Base-by-base conservation (phyloP, 2,113 vertebrate species). In the Dicaeum eximium region DNA sequence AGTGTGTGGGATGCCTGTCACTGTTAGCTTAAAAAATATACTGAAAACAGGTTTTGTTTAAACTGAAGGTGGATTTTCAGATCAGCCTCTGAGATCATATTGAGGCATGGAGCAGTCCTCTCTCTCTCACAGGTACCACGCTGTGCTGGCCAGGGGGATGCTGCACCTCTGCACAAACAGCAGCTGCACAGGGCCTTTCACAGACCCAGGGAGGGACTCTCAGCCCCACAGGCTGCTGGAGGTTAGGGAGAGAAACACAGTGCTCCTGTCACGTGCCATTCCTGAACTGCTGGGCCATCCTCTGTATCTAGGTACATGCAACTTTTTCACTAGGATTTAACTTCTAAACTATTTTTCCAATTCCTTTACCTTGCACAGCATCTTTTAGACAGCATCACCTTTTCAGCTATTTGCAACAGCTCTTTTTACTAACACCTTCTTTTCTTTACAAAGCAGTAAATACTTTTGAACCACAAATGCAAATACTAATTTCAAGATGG, bases 121-220 rank as follows among this genome's bases (percentile, higher is more conserved):
- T 62, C 30, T 73, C 42, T 23, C 45, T 31, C 16, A 4, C 40
- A 54, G 25, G 25, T 15, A 25, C 28, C 35, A 10, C 18, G 21
- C 1, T 1, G 1, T 28, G 23, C 57, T 2, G 3, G 21, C 66
- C 0, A 0, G 24, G n/a, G 12, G 27, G 12, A 37, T 33, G 27
- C n/a, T 31, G 35, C 15, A 37, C 2, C 27, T 21, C 3, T 10
- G 27, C 50, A 38, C 61, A 35, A 33, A 15, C 21, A 50, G 8
- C 40, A 44, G 3, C 5, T 2, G 0, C 1, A 0, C 5, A 20
- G 33, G 24, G 9, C 38, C 10, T 40, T n/a, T 42, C 57, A 31
- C 33, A 33, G 35, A 13, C 20, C 23, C 11, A 38, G 30, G 5
- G 45, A 35, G 17, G 50, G 51, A 53, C 16, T 40, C 19, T 13